Evolutionary conservation across 2,888 invertebrate species (phyloP), one percentile per base, ranked within the genome.

Genomic region (Orchesella flavescens): DNA sequence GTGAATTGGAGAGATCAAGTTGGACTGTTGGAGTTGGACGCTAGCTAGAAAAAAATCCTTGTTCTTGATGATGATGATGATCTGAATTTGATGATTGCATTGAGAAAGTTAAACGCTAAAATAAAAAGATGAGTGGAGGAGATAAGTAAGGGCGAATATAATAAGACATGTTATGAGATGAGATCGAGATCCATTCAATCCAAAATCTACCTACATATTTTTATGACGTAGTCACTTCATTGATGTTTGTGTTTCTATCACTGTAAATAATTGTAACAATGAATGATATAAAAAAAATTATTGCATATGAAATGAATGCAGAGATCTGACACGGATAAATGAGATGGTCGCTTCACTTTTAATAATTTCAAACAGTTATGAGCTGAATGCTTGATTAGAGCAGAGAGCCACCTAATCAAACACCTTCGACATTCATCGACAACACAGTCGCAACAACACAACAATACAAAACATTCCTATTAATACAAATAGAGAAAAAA

Each of bases 291-390:
- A 34, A 34, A 34, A 7, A n/a, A n/a, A n/a, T n/a, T n/a, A n/a
- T n/a, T n/a, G 34, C 34, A 34, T 7, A 2, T 34, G 34, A 34
- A 34, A 34, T 4, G 7, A 34, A 34, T 34, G 34, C 34, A 34
- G 34, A 46, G 77, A 77, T 77, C 55, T 77, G 77, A 77, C 77
- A 77, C 77, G 43, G 69, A 77, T 74, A 68, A 77, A 77, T 68
- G 68, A 77, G 68, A 13, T 57, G 55, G 77, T 13, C 69, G 34
- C 65, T 74, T 66, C 66, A 66, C 43, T 66, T 75, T 66, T 34
- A 75, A 75, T 66, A 57, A 71, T 57, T 55, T 53, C 53, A 66
- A 66, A 66, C 17, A 12, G 63, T 24, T 63, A 43, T 66, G 13
- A 10, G 17, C 15, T 66, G 17, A 19, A 21, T 59, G 19, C 59